Conservation (phyloP, 2,797 vertebrate genomes). For the Taenioides sp. region DNA sequence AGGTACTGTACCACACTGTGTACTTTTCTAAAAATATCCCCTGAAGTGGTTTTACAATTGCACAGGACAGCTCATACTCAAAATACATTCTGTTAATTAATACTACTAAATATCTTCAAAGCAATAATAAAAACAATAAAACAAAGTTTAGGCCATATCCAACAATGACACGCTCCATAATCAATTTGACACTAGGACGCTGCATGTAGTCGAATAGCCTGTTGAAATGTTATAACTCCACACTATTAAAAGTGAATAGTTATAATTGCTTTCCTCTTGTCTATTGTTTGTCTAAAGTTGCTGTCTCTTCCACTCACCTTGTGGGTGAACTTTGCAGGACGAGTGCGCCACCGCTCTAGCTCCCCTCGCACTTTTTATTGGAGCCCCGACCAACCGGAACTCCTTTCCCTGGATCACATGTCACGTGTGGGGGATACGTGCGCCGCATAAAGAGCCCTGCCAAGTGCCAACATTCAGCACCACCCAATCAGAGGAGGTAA, state of each 20-base stretch:
- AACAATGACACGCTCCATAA: neutral
- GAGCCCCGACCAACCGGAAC: conserved; percentile 62
- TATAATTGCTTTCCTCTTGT: neutral
- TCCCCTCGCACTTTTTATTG: conserved; percentile 57
- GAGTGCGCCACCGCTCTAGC: conserved; percentile 30
- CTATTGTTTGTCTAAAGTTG: neutral
- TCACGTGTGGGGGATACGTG: conserved; percentile 16
- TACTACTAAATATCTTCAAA: neutral
- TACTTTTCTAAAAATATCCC: neutral
- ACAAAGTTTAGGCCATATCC: neutral
- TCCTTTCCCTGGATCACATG: conserved; percentile 62
- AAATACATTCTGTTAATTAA: neutral
- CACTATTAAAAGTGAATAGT: neutral
- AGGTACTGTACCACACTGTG: neutral
- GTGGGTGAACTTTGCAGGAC: conserved; percentile 65
- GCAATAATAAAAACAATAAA: neutral
- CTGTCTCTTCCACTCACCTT: conserved; percentile 65
- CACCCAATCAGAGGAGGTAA: neutral
- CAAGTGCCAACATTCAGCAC: neutral
- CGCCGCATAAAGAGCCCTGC: conserved; percentile 32
- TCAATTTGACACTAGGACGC: neutral
- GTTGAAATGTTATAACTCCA: neutral
- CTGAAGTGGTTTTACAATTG: neutral
- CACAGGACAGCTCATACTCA: neutral
- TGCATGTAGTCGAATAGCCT: neutral